A percentile compares a stretch with the other conserved stretches of the same genome.
These are phyloP conservation scores for Enteromius thamalakanensis DNA, from an alignment of 2,797 vertebrate species.

Conservation along the genomic window DNA sequence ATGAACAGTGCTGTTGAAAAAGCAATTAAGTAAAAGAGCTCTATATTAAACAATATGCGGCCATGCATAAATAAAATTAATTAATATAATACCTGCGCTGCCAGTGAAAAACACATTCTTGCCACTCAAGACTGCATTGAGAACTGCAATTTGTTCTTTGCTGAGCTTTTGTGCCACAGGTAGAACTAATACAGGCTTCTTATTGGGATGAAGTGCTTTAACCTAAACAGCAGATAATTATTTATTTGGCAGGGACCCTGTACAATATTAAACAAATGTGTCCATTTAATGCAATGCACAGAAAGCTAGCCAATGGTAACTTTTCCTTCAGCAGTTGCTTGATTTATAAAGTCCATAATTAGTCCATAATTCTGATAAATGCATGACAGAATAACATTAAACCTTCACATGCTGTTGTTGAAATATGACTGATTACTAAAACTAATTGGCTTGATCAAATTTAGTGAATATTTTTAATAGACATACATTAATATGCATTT, in stretches of 20 bases:
- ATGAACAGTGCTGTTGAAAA: not conserved
- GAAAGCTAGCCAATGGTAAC: not conserved
- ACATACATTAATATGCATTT: not conserved
- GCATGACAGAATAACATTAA: not conserved
- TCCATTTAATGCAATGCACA: not conserved
- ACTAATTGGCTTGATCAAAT: not conserved
- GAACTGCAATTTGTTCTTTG: slow-evolving; percentile 86
- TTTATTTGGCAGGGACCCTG: not conserved
- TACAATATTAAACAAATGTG: not conserved
- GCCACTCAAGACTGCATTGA: slow-evolving; percentile 84
- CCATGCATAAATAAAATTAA: not conserved
- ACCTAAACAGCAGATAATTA: slow-evolving; percentile 68
- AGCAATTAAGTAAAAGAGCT: not conserved
- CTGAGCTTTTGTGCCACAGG: slow-evolving; percentile 78
- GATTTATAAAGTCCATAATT: not conserved
- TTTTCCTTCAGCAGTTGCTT: not conserved
- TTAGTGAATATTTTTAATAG: too few relatives aligned
- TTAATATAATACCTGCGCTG: slow-evolving; percentile 83
- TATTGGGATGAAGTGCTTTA: slow-evolving; percentile 73
- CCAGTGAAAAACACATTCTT: slow-evolving; percentile 96
- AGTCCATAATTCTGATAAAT: not conserved
- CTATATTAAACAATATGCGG: not conserved
- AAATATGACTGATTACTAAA: not conserved
- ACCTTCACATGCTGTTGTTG: not conserved
- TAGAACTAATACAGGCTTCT: slow-evolving; percentile 76